A percentile compares a stretch with the other conserved stretches of the same genome.
Evolutionary conservation across 2,113 vertebrate species (phyloP).

Genomic region (Hiodon alosoides): DNA sequence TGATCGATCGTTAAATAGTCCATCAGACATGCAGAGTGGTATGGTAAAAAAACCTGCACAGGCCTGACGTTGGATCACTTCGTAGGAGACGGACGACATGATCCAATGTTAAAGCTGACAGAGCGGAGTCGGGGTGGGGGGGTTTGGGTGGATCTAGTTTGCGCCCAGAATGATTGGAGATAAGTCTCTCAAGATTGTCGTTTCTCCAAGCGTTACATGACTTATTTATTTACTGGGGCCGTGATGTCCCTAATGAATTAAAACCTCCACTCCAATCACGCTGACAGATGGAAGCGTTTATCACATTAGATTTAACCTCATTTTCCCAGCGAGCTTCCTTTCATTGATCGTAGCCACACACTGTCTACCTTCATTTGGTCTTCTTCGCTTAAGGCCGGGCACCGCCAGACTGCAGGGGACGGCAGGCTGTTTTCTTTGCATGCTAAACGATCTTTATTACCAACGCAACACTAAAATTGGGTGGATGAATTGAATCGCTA

Average conservation of each 20-base stretch:
- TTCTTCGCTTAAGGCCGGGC: constrained; percentile 28
- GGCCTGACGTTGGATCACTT: too few species aligned
- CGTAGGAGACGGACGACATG: too few species aligned
- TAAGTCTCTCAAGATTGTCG: constrained; percentile 25
- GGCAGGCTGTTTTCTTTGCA: background rate
- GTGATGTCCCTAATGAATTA: constrained; percentile 48
- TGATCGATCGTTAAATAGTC: too few species aligned
- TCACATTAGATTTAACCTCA: constrained; percentile 54
- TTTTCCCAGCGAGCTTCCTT: constrained; percentile 39
- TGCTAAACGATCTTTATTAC: constrained; percentile 19
- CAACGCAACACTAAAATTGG: constrained; percentile 5
- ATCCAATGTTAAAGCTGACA: too few species aligned
- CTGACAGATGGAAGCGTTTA: constrained; percentile 50
- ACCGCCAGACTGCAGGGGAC: constrained; percentile 5
- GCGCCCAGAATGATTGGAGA: background rate
- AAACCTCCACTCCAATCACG: constrained; percentile 40
- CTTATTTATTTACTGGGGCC: constrained; percentile 45
- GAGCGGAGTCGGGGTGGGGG: background rate
- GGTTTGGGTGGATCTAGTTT: background rate
- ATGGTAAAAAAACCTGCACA: too few species aligned
- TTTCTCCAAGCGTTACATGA: constrained; percentile 36
- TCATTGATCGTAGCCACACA: constrained; percentile 48
- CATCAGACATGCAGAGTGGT: too few species aligned
- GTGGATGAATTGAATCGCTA: background rate
- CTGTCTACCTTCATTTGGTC: constrained; percentile 44